A percentile compares a stretch with the other conserved stretches of the same genome.
phyloP scores from a whole-genome alignment of 2,113 vertebrate species.

The Protomyctophum bolini region DNA sequence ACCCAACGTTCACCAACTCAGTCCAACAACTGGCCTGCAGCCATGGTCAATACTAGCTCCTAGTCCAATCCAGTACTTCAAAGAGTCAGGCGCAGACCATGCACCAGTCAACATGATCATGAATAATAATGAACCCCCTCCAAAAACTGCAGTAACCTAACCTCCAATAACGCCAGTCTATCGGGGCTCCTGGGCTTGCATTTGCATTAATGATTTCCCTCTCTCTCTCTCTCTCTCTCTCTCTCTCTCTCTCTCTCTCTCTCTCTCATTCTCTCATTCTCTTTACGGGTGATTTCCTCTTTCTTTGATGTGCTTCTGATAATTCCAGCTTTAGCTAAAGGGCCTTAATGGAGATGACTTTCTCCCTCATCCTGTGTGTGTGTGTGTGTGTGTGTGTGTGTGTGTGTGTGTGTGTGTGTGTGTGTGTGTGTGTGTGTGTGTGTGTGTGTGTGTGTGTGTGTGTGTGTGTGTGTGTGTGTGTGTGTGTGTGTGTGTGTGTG shows the following conservation, averaged over 20 bases:
- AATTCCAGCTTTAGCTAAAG: constrained; percentile 8
- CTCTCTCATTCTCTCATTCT: background rate
- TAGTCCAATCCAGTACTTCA: background rate
- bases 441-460: no score
- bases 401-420: no score
- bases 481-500: no score
- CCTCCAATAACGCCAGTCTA: constrained; percentile 3
- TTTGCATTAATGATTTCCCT: constrained; percentile 1
- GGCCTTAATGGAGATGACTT: no score
- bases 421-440: no score
- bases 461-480: no score
- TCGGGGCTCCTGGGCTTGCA: background rate
- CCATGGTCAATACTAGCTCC: constrained; percentile 6
- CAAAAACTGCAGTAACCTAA: constrained; percentile 1
- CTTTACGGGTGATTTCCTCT: background rate
- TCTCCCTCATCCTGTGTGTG: no score
- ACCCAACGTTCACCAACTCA: background rate
- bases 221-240: background rate
- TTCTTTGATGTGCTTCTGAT: constrained; percentile 5
- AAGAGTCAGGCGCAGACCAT: background rate
- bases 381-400: no score
- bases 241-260: background rate
- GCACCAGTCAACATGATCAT: background rate
- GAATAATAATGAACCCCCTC: constrained; percentile 9
- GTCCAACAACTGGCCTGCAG: background rate